Conservation (phyloP, 2,113 vertebrate genomes). For the Thryonomys swinderianus region DNA sequence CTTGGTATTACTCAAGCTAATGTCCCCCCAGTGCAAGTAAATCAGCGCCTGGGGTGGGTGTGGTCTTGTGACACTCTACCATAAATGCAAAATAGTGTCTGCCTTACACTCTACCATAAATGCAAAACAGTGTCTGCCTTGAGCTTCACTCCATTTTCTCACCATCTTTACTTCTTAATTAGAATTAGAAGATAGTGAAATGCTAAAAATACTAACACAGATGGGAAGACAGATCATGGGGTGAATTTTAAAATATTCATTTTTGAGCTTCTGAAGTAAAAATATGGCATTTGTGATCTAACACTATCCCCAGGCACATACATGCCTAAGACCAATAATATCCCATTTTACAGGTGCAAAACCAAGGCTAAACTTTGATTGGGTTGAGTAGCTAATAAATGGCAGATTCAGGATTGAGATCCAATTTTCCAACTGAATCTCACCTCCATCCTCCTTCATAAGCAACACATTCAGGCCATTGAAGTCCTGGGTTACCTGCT, state of each 20-base stretch:
- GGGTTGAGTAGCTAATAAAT: background rate
- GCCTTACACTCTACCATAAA: background rate
- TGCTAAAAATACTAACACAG: background rate
- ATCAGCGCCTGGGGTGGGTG: background rate
- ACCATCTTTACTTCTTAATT: background rate
- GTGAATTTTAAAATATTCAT: background rate
- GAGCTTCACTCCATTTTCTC: background rate
- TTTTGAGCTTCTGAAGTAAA: conserved; percentile 10
- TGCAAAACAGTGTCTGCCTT: background rate
- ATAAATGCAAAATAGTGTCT: background rate
- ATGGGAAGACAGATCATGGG: background rate
- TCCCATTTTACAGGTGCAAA: background rate
- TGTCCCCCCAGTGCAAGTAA: background rate
- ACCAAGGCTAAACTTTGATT: background rate
- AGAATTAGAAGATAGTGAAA: background rate
- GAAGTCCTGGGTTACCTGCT: background rate
- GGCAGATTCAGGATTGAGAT: background rate
- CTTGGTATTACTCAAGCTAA: background rate
- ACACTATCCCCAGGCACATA: background rate
- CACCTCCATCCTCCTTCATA: background rate
- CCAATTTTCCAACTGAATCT: background rate
- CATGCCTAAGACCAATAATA: background rate
- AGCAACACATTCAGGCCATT: background rate
- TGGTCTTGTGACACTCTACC: background rate
- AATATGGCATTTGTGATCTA: background rate